Evolutionary conservation across 2,113 vertebrate species (phyloP).

Genomic region (Eulemur macaco): DNA sequence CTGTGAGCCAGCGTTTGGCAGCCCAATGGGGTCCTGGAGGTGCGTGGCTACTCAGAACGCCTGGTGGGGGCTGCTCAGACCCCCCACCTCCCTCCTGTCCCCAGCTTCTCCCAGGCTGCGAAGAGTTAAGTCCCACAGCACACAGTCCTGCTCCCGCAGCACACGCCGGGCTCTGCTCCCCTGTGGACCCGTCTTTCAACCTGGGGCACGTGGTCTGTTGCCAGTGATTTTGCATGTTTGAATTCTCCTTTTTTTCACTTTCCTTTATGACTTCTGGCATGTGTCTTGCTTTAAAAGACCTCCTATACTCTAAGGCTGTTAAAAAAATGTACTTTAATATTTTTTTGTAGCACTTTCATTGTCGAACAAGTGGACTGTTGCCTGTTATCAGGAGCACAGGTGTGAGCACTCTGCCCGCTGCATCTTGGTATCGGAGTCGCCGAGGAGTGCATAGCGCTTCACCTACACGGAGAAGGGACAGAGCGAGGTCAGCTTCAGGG

Average conservation of each 20-base stretch:
- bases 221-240: neutral
- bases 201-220: too few species aligned
- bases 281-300: neutral
- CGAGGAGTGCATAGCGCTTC: neutral
- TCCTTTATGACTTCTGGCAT: neutral
- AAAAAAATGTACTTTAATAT: neutral
- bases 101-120: neutral
- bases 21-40: neutral
- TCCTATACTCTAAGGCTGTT: neutral
- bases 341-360: neutral
- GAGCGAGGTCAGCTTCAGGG: neutral
- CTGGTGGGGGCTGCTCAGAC: too few species aligned
- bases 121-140: fast-evolving
- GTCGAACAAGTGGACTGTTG: neutral
- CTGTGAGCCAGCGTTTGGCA: neutral
- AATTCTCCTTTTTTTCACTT: neutral
- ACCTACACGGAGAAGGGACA: neutral
- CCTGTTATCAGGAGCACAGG: neutral
- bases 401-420: neutral
- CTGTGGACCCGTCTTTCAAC: too few species aligned
- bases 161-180: too few species aligned
- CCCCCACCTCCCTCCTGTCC: neutral
- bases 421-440: neutral
- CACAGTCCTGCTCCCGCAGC: too few species aligned
- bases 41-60: neutral